Conservation (phyloP, 2,888 invertebrate genomes). For the Nephrotoma guestfalica region DNA sequence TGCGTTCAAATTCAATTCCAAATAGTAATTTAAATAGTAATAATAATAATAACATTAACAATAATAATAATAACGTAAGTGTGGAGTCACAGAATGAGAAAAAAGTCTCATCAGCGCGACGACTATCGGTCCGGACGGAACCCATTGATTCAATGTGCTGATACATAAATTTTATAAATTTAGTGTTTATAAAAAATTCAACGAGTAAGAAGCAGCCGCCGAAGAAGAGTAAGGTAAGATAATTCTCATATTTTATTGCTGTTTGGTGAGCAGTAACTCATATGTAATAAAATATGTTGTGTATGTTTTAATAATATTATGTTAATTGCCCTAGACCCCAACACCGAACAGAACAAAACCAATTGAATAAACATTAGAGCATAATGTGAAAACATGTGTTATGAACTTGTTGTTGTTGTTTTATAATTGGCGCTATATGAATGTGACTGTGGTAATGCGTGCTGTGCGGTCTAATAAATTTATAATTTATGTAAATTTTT, state of each 20-base stretch:
- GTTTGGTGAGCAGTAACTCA: no score
- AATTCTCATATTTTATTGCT: neutral
- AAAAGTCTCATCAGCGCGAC: slow-evolving; percentile 22
- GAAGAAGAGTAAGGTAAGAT: neutral
- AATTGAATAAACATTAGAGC: neutral
- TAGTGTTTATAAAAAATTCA: neutral
- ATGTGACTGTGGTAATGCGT: neutral
- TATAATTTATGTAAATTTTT: neutral
- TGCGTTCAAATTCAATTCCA: slow-evolving; percentile 31
- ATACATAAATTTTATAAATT: slow-evolving; percentile 19
- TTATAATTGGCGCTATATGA: neutral
- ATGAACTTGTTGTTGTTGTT: neutral
- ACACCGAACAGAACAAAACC: neutral
- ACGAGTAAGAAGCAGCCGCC: neutral
- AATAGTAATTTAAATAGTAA: slow-evolving; percentile 16
- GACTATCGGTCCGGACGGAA: slow-evolving; percentile 31
- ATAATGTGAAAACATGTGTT: neutral
- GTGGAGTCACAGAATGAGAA: slow-evolving; percentile 7
- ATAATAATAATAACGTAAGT: slow-evolving; percentile 3
- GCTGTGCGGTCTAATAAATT: neutral
- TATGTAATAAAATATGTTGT: no score
- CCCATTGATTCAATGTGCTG: slow-evolving; percentile 33
- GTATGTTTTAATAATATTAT: no score
- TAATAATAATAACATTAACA: slow-evolving; percentile 11
- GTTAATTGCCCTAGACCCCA: no score